A percentile compares a stretch with the other conserved stretches of the same genome.
Conservation (phyloP, 2,113 vertebrate species). For the Nicator chloris region DNA sequence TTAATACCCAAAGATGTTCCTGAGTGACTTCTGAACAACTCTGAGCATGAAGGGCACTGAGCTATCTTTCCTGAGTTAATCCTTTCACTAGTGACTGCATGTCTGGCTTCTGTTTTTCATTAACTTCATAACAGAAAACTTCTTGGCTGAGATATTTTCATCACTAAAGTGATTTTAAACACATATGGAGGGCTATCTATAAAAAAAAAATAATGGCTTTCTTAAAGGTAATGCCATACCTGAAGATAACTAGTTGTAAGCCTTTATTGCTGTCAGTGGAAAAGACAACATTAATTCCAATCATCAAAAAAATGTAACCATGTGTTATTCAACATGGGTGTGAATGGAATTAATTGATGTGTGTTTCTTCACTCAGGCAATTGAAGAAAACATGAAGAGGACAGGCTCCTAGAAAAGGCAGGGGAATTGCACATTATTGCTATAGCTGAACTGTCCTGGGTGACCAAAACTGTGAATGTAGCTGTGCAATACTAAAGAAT, state of each 20-base stretch:
- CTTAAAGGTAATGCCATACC: background rate
- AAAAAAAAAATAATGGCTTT: background rate
- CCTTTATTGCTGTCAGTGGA: background rate
- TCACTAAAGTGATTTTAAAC: background rate
- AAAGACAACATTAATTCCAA: background rate
- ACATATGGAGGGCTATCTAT: background rate
- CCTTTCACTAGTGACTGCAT: background rate
- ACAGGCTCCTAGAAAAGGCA: background rate
- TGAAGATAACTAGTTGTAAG: background rate
- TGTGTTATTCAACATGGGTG: background rate
- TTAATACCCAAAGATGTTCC: background rate
- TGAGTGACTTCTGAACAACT: background rate
- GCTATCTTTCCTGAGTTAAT: background rate
- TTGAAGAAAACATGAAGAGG: background rate
- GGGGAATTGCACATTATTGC: background rate
- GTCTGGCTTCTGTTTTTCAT: background rate
- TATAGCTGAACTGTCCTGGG: background rate
- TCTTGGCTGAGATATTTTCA: background rate
- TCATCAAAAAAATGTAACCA: background rate
- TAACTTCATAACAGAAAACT: background rate
- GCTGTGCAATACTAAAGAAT: background rate
- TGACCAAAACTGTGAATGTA: background rate
- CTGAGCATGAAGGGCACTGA: background rate
- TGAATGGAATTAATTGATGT: background rate
- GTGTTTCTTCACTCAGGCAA: background rate